Percentiles rank a stretch among this genome's conserved stretches.
Evolutionary conservation across 2,113 vertebrate genomes (phyloP).

Genomic region (Perca fluviatilis): DNA sequence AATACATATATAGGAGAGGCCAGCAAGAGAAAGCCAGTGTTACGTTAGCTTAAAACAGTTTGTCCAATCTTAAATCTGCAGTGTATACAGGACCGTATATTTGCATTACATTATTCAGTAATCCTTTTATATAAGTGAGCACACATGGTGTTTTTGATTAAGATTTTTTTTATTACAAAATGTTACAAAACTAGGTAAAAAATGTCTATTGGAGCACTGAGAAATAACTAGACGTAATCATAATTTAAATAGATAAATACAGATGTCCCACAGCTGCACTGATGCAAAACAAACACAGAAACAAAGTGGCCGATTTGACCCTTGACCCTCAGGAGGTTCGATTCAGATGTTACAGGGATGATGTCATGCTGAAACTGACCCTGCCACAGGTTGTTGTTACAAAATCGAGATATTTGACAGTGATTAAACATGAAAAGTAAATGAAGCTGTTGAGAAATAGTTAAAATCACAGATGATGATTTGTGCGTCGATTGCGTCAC

Average conservation of each 20-base stretch:
- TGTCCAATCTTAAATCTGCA: not conserved
- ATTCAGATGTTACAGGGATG: conserved; percentile 41
- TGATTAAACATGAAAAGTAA: conserved; percentile 32
- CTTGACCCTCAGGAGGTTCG: conserved; percentile 33
- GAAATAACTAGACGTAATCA: conserved; percentile 71
- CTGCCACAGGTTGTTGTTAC: conserved; percentile 14
- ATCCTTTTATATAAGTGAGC: conserved; percentile 1
- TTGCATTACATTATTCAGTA: conserved; percentile 2
- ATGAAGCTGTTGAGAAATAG: conserved; percentile 20
- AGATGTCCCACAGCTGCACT: conserved; percentile 72
- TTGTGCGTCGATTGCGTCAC: conserved; percentile 12
- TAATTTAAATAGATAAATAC: conserved; percentile 85
- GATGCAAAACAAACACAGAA: conserved; percentile 62
- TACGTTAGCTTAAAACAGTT: not conserved
- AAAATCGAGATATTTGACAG: conserved; percentile 35
- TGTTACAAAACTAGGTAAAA: conserved; percentile 69
- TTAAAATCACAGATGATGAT: conserved; percentile 31
- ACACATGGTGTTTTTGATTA: conserved; percentile 40
- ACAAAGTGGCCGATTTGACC: conserved; percentile 51
- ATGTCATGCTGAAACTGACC: conserved; percentile 31
- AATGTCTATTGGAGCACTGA: conserved; percentile 41
- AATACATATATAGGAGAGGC: not conserved
- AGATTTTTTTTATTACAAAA: conserved; percentile 77
- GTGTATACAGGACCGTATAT: not conserved
- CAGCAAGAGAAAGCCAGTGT: not conserved